Evolutionary conservation across 2,888 invertebrate species (phyloP).

Genomic region (Pharmacophagus antenor): DNA sequence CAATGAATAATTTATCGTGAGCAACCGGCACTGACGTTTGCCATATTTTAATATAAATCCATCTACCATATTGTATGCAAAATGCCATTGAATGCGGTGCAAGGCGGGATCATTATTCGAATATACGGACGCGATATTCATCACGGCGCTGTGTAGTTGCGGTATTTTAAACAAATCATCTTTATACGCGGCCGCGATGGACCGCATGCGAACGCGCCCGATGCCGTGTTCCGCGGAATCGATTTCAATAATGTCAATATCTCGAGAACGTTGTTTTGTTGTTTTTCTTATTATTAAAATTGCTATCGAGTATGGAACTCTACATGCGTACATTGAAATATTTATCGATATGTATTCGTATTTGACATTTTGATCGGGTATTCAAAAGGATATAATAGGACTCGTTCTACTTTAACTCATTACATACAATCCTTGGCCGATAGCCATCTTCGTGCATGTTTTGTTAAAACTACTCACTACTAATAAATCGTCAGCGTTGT

Average conservation of each 20-base stretch:
- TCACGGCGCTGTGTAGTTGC: slow-evolving; percentile 65
- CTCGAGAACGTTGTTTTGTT: slow-evolving; percentile 31
- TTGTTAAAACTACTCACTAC: slow-evolving; percentile 21
- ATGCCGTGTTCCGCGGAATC: slow-evolving; percentile 45
- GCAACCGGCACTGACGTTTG: slow-evolving; percentile 75
- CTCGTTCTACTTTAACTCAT: slow-evolving; percentile 26
- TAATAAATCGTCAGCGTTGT: slow-evolving; percentile 15
- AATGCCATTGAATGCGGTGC: slow-evolving; percentile 79
- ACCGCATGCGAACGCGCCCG: slow-evolving; percentile 46
- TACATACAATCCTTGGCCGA: slow-evolving; percentile 35
- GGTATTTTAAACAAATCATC: slow-evolving; percentile 80
- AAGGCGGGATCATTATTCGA: slow-evolving; percentile 78
- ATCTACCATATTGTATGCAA: slow-evolving; percentile 81
- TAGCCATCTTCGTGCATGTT: slow-evolving; percentile 31
- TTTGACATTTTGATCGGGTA: not conserved
- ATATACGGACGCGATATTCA: slow-evolving; percentile 77
- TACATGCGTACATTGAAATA: not conserved
- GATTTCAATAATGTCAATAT: slow-evolving; percentile 57
- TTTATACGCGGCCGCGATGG: slow-evolving; percentile 56
- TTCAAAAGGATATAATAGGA: slow-evolving; percentile 8
- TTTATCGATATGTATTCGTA: slow-evolving; percentile 4
- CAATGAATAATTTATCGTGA: slow-evolving; percentile 79
- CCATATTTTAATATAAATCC: slow-evolving; percentile 81
- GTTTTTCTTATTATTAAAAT: not conserved
- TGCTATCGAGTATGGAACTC: slow-evolving; percentile 3